phyloP scores from a whole-genome alignment of 2,888 invertebrate genomes.

The Diaphora mendica region DNA sequence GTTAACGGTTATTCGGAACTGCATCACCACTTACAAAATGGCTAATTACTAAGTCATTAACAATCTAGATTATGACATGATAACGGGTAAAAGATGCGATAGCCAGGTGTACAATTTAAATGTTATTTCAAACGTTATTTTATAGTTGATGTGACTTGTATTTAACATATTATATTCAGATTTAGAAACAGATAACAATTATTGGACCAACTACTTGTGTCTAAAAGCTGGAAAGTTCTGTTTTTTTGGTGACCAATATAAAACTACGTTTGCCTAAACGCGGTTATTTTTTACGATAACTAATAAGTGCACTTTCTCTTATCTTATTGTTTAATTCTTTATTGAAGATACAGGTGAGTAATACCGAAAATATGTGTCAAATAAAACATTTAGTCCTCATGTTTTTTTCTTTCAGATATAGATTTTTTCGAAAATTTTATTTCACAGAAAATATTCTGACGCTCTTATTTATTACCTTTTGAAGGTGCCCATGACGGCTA shows the following conservation, averaged over 20 bases:
- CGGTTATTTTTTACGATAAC: neutral
- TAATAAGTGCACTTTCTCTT: neutral
- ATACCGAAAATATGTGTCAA: neutral
- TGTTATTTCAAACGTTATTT: neutral
- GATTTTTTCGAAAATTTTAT: neutral
- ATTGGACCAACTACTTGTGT: neutral
- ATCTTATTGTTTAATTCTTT: neutral
- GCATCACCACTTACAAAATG: slow-evolving; percentile 1
- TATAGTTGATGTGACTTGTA: neutral
- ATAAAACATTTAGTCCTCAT: neutral
- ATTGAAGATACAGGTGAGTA: neutral
- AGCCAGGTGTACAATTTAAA: neutral
- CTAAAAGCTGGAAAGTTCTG: too few relatives aligned
- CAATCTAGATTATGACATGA: neutral
- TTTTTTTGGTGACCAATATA: neutral
- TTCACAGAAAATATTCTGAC: neutral
- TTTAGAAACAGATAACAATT: neutral
- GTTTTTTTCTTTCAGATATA: too few relatives aligned
- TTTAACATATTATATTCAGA: neutral
- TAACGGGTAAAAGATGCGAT: neutral
- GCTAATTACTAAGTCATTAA: neutral
- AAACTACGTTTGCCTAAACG: too few relatives aligned
- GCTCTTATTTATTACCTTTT: too few relatives aligned
- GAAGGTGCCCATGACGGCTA: too few relatives aligned
- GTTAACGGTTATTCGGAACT: slow-evolving; percentile 16